phyloP scores from a whole-genome alignment of 37 sponge, comb jelly and placozoan species.

The Geodia barretti region DNA sequence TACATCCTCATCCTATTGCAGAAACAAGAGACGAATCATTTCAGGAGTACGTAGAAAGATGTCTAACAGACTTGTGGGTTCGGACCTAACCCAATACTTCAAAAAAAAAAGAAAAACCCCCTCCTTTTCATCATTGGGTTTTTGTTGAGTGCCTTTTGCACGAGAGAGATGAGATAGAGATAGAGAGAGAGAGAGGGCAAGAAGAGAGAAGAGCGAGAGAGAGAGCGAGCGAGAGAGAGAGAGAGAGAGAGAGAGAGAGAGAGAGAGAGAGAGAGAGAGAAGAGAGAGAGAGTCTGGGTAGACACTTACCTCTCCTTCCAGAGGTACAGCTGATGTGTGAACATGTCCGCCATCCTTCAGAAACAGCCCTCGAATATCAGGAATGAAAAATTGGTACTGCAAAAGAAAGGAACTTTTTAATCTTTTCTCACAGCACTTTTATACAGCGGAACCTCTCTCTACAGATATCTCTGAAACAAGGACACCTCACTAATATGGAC shows the following conservation, averaged over 20 bases:
- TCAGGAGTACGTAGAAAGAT: no score
- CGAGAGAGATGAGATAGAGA: neutral
- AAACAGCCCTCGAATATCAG: neutral
- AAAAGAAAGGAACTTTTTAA: neutral
- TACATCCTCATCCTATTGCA: constrained; percentile 84
- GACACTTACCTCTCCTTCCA: neutral
- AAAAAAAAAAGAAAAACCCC: neutral
- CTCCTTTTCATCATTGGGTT: neutral
- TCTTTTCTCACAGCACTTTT: neutral
- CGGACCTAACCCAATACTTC: no score
- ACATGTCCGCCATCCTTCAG: neutral
- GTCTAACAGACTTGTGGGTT: no score
- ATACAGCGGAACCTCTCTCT: neutral
- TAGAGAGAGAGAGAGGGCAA: neutral
- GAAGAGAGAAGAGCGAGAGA: neutral
- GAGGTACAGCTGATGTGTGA: neutral
- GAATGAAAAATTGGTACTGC: neutral
- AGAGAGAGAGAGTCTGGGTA: neutral
- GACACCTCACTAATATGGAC: no score
- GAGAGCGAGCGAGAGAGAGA: neutral
- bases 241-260: neutral
- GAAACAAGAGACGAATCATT: no score
- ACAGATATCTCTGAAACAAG: no score
- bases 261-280: neutral
- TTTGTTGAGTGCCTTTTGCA: neutral